Evolutionary conservation across 2,113 vertebrate genomes (phyloP), one percentile per base, ranked within the genome.

Genomic region (Leptobrachium ailaonicum): DNA sequence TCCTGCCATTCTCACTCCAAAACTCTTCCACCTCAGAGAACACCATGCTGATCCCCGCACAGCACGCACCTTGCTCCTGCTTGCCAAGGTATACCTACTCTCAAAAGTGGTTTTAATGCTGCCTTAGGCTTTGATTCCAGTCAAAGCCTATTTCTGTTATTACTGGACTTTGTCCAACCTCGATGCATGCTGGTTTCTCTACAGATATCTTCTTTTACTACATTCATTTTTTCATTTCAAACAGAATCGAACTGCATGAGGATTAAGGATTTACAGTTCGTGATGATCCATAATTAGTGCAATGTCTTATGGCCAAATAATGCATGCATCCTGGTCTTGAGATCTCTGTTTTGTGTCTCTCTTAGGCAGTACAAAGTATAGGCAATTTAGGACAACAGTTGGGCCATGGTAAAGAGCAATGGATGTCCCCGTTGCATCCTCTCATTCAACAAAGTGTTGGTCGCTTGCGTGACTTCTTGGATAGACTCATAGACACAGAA

Each of bases 301-400:
- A 2, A 68, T 2, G 9, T 43, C 41, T 13, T 13, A 4, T 20
- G 40, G 2, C 40, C 11, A 68, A 42, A 44, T 43, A 44, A 6
- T 8, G 47, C 47, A 50, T 50, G 4, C 47, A 50, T 5, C 4
- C 47, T 5, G 8, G 4, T 50, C 1, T 50, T 50, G 8, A 50
- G 47, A 50, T 8, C 47, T 50, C 4, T 50, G 47, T 50, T 50
- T 32, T 50, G 8, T 50, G 4, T 50, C 47, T 50, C 8, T 50
- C 47, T 5, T 50, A 97, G 96, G 96, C 94, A 0, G 87, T 98
- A 64, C 97, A 98, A 88, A 96, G 95, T 84, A 94, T 97, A 0
- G 94, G 96, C 5, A 98, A 97, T 86, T 83, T 97, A 84, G 96
- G 96, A 45, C 92, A 97, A 76, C 96, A 98, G 89, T 86, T 95